Evolutionary conservation across 1,140 invertebrate species (phyloP), one percentile per base, ranked within the genome.

Genomic region (Danaus plexippus): DNA sequence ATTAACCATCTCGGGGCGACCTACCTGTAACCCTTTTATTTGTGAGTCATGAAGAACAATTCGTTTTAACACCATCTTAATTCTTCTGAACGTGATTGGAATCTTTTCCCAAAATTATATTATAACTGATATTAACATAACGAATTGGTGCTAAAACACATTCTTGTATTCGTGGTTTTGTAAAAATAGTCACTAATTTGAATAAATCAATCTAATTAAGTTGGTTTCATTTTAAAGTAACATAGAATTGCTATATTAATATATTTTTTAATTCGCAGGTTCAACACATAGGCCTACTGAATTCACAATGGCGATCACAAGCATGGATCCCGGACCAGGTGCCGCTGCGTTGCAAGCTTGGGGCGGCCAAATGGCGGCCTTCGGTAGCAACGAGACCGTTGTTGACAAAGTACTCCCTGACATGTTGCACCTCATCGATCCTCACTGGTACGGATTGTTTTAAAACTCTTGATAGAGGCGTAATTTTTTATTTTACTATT

Each of bases 351-450:
- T 87, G 45, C 81, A 87, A 67, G 69, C 80, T 44, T 88, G 86
- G 85, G 81, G 81, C 15, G 79, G 77, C 11, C 87, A 88, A 57
- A 76, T 78, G 12, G 77, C 78, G 12, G 86, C 87, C n/a, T 88
- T 79, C 59, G 80, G 84, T 53, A 76, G 81, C 55, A 88, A 88
- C 66, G 71, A 86, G 57, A 88, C 87, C 41, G 87, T 88, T 45
- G 86, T 88, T 44, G 87, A 88, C 72, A 88, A 87, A 80, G 90
- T 88, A 54, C 81, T 88, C 10, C 85, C 87, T 3, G 90, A 91
- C 9, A 90, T 92, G 89, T 67, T 90, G 42, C 88, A 90, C 70
- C 84, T 90, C 71, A 75, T 92, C 51, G 90, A 91, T 71, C 83
- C 89, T 15, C 88, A 91, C 62, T 91, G 90, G 90, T 88, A 74